Percentiles rank a stretch among this genome's conserved stretches.
phyloP scores from a whole-genome alignment of 2,888 invertebrate genomes.

The Mongoloraphidia duomilia region DNA sequence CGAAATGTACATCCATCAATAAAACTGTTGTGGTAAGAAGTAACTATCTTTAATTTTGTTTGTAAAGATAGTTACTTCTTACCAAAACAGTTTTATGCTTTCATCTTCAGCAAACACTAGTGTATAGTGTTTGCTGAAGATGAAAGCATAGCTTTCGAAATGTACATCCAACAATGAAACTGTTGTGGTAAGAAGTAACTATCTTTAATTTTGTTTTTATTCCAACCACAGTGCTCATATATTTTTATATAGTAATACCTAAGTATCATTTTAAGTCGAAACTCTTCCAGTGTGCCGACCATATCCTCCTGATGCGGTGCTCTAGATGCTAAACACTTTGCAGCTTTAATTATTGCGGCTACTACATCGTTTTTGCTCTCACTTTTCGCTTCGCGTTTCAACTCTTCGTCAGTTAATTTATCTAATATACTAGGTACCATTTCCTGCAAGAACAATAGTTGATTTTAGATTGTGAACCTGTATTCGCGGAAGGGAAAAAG shows the following conservation, averaged over 20 bases:
- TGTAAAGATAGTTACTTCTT: no score
- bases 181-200: no score
- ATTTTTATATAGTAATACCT: conserved; percentile 15
- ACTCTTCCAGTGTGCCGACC: conserved; percentile 70
- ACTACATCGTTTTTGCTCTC: conserved; percentile 94
- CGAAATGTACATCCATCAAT: no score
- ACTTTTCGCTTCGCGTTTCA: conserved; percentile 89
- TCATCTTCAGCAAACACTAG: no score
- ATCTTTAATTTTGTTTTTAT: no score
- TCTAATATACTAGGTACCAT: conserved; percentile 81
- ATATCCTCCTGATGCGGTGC: conserved; percentile 73
- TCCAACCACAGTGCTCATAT: no score
- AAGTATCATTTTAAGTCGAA: conserved; percentile 91
- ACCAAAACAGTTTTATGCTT: no score
- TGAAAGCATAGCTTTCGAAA: no score
- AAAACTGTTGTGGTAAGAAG: no score
- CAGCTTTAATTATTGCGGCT: conserved; percentile 83
- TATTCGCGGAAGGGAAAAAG: neutral
- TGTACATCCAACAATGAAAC: no score
- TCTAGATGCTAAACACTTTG: conserved; percentile 76
- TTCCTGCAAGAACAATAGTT: conserved; percentile 42
- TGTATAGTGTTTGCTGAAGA: no score
- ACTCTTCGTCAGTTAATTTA: conserved; percentile 85
- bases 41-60: no score
- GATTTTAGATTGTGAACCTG: neutral